Percentiles rank a stretch among this genome's conserved stretches.
phyloP scores from a whole-genome alignment of 2,113 vertebrate species.

The Oreochromis aureus region DNA sequence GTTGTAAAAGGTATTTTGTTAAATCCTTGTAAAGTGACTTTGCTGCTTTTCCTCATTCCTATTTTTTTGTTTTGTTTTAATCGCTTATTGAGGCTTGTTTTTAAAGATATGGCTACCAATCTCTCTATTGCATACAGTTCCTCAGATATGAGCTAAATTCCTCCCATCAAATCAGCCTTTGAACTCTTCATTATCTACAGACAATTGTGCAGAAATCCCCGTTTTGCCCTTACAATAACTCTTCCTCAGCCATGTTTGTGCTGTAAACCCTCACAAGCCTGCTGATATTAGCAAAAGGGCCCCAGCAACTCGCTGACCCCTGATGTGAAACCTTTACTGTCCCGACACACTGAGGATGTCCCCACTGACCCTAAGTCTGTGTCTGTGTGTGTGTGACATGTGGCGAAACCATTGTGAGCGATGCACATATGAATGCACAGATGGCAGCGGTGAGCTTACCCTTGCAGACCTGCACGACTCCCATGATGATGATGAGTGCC shows the following conservation, averaged over 20 bases:
- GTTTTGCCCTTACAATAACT: constrained; percentile 44
- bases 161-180: background rate
- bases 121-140: background rate
- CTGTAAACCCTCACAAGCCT: constrained; percentile 34
- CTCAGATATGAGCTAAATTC: background rate
- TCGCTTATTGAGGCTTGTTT: background rate
- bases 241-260: constrained; percentile 40
- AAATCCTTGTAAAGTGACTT: background rate
- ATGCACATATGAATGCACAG: background rate
- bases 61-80: too few relatives aligned
- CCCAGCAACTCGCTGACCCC: constrained; percentile 27
- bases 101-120: background rate
- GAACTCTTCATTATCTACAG: constrained; percentile 7
- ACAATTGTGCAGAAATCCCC: background rate
- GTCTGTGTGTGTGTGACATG: background rate
- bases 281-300: constrained; percentile 35
- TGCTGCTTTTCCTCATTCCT: background rate
- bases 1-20: background rate
- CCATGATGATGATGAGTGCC: constrained; percentile 89
- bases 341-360: background rate
- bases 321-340: background rate
- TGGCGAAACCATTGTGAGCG: background rate
- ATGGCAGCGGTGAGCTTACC: constrained; percentile 62
- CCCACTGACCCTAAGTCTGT: background rate
- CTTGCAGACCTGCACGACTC: constrained; percentile 89